phyloP scores from a whole-genome alignment of 2,888 invertebrate genomes.

The Alitta virens region DNA sequence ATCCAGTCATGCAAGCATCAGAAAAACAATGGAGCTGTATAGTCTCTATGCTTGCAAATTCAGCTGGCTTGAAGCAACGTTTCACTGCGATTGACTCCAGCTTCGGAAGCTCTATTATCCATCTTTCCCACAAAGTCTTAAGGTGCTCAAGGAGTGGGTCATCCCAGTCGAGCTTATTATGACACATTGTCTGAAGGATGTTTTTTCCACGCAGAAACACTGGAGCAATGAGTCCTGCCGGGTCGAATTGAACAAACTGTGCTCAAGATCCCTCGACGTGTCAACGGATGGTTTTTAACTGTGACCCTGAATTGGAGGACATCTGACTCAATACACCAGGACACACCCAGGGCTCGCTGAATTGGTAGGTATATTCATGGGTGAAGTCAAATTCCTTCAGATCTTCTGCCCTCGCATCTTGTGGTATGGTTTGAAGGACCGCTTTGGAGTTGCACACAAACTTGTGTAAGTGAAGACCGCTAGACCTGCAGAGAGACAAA shows the following conservation, averaged over 20 bases:
- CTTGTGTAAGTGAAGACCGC: constrained; percentile 13
- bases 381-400: constrained; percentile 18
- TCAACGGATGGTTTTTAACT: constrained; percentile 22
- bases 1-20: too few relatives aligned
- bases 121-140: too few relatives aligned
- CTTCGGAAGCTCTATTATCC: too few relatives aligned
- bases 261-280: constrained; percentile 25
- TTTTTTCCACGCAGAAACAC: too few relatives aligned
- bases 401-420: constrained; percentile 16
- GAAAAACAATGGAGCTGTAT: too few relatives aligned
- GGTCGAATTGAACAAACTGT: constrained; percentile 27
- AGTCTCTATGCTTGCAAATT: too few relatives aligned
- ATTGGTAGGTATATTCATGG: constrained; percentile 17
- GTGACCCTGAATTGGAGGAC: constrained; percentile 9
- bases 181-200: too few relatives aligned
- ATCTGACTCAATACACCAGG: constrained; percentile 20
- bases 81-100: too few relatives aligned
- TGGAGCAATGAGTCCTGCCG: constrained; percentile 31
- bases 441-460: constrained; percentile 15
- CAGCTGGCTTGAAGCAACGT: too few relatives aligned
- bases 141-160: too few relatives aligned
- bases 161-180: too few relatives aligned
- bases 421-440: constrained; percentile 26
- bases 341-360: constrained; percentile 18
- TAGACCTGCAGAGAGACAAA: neutral